Evolutionary conservation across 1,140 invertebrate genomes (phyloP).

Genomic region (Probaryconus sp.): DNA sequence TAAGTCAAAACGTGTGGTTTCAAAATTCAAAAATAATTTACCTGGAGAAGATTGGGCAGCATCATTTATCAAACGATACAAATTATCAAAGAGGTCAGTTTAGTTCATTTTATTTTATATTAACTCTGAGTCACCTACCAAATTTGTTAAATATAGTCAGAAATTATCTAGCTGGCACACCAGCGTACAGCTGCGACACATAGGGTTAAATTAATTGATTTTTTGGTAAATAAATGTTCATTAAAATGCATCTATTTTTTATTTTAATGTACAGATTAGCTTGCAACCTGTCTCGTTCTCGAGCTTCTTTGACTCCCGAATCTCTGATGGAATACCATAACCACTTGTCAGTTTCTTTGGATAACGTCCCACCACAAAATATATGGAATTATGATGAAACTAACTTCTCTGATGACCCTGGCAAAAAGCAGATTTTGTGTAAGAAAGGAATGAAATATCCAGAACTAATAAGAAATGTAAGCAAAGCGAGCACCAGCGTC

Average conservation of each 20-base stretch:
- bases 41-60: slow-evolving; percentile 7
- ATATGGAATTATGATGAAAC: slow-evolving; percentile 7
- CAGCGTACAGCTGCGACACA: too few species aligned
- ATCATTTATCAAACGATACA: slow-evolving; percentile 1
- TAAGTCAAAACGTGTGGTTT: too few species aligned
- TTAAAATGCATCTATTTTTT: too few species aligned
- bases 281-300: slow-evolving; percentile 1
- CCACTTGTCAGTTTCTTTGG: not conserved
- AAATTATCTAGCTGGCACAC: too few species aligned
- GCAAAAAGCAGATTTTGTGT: too few species aligned
- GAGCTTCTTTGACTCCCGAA: not conserved
- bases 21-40: slow-evolving; percentile 4
- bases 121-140: too few species aligned
- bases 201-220: too few species aligned
- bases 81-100: not conserved
- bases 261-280: slow-evolving; percentile 1
- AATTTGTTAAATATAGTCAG: not conserved
- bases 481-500: not conserved
- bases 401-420: too few species aligned
- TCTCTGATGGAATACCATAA: not conserved
- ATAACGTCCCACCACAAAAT: not conserved
- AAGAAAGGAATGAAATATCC: too few species aligned
- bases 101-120: not conserved
- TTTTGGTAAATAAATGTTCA: too few species aligned
- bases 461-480: not conserved